Conservation (phyloP, 2,888 invertebrate genomes). For the Ochropleura leucogaster region DNA sequence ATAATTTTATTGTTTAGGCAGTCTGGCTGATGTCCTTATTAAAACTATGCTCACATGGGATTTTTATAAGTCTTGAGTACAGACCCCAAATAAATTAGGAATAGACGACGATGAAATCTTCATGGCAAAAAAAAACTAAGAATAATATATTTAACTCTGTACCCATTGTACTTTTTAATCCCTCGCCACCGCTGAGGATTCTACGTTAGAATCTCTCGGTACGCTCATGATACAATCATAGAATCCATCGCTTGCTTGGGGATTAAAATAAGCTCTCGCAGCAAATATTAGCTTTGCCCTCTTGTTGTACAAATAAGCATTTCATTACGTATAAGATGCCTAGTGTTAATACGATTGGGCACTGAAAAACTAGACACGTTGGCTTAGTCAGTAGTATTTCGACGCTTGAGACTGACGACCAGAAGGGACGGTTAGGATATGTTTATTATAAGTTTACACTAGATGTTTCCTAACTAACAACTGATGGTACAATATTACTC, state of each 20-base stretch:
- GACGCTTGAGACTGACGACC: not conserved
- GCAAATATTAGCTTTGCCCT: too few species aligned
- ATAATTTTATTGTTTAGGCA: constrained; percentile 24
- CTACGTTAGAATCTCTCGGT: too few species aligned
- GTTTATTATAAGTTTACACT: not conserved
- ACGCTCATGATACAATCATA: too few species aligned
- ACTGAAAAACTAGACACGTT: not conserved
- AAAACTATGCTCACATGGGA: not conserved
- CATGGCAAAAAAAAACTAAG: too few species aligned
- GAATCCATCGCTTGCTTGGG: too few species aligned
- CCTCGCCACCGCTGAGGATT: too few species aligned
- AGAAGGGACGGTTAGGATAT: not conserved
- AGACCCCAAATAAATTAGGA: too few species aligned
- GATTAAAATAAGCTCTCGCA: too few species aligned
- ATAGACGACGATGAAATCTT: too few species aligned
- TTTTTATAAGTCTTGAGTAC: not conserved
- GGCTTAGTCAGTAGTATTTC: not conserved
- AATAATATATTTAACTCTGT: too few species aligned
- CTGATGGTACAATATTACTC: not conserved
- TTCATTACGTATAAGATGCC: not conserved
- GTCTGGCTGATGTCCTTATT: not conserved
- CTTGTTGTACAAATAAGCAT: too few species aligned
- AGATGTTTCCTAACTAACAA: not conserved
- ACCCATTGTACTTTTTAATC: too few species aligned
- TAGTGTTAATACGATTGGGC: not conserved